Percentiles rank a stretch among this genome's conserved stretches.
These are phyloP conservation scores for Drepana falcataria DNA, from an alignment of 2,888 invertebrate genomes.

Conservation along the genomic window DNA sequence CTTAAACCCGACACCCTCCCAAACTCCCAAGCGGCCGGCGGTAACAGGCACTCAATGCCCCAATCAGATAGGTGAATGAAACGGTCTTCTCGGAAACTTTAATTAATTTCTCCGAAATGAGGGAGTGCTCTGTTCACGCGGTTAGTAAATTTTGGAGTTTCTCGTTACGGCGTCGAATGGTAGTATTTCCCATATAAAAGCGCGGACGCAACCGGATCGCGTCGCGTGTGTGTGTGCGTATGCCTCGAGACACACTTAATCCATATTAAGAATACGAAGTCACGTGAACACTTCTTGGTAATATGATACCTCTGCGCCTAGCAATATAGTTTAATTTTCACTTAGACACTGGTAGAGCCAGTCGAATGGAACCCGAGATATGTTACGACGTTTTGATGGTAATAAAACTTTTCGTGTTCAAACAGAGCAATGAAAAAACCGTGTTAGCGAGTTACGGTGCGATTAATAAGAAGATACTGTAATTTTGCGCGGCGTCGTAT, in stretches of 20 bases:
- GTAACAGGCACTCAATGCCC: constrained; percentile 23
- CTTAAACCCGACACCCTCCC: constrained; percentile 37
- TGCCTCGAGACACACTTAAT: constrained; percentile 25
- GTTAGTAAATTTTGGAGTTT: constrained; percentile 51
- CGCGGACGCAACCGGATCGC: constrained; percentile 47
- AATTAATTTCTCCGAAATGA: constrained; percentile 66
- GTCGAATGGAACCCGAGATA: constrained; percentile 23
- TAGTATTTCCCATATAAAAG: constrained; percentile 40
- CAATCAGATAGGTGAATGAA: constrained; percentile 58
- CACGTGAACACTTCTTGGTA: constrained; percentile 15
- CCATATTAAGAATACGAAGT: constrained; percentile 30
- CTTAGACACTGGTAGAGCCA: constrained; percentile 15
- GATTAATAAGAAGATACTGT: constrained; percentile 25
- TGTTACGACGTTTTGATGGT: constrained; percentile 32
- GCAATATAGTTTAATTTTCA: constrained; percentile 30
- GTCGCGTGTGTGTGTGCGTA: constrained; percentile 33
- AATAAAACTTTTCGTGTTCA: constrained; percentile 35
- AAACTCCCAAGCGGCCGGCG: constrained; percentile 16
- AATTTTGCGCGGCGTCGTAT: constrained; percentile 21
- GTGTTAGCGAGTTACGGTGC: constrained; percentile 26
- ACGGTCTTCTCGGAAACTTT: constrained; percentile 58
- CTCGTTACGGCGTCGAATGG: constrained; percentile 47
- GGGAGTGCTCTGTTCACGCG: constrained; percentile 40
- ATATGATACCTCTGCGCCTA: constrained; percentile 25
- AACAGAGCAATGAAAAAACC: constrained; percentile 32